These are phyloP conservation scores for Dusona sp. DNA, from an alignment of 2,888 invertebrate species.

Conservation along the genomic window DNA sequence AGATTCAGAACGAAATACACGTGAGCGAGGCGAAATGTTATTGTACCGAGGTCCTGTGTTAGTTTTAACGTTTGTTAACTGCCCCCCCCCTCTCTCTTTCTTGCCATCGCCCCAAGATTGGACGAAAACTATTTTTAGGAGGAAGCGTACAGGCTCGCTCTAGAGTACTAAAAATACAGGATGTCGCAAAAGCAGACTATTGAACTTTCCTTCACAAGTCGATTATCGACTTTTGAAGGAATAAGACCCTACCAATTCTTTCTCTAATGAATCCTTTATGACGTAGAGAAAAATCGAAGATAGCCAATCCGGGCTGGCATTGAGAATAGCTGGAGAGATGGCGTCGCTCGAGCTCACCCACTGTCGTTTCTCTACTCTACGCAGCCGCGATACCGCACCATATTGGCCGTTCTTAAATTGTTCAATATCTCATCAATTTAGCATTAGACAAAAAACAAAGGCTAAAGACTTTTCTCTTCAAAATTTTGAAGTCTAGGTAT, in stretches of 20 bases:
- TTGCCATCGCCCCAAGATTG: constrained; percentile 46
- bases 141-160: constrained; percentile 32
- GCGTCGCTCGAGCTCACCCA: too few species aligned
- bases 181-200: neutral
- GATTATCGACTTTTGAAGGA: neutral
- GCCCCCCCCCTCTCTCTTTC: constrained; percentile 53
- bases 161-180: constrained; percentile 30
- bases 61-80: constrained; percentile 83
- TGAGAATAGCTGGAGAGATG: too few species aligned
- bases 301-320: too few species aligned
- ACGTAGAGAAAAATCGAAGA: too few species aligned
- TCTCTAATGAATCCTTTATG: neutral
- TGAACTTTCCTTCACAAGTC: neutral
- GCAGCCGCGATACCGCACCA: neutral
- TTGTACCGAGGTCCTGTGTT: constrained; percentile 81
- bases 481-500: neutral
- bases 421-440: neutral
- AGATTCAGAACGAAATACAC: constrained; percentile 72
- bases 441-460: neutral
- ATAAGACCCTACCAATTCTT: neutral
- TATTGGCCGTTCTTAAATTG: neutral
- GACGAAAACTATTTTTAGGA: constrained; percentile 81
- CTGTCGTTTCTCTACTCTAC: too few species aligned
- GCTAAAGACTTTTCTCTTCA: neutral
- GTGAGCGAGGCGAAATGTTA: constrained; percentile 84